phyloP scores from a whole-genome alignment of 1,140 invertebrate genomes.

The Chelonus insularis region DNA sequence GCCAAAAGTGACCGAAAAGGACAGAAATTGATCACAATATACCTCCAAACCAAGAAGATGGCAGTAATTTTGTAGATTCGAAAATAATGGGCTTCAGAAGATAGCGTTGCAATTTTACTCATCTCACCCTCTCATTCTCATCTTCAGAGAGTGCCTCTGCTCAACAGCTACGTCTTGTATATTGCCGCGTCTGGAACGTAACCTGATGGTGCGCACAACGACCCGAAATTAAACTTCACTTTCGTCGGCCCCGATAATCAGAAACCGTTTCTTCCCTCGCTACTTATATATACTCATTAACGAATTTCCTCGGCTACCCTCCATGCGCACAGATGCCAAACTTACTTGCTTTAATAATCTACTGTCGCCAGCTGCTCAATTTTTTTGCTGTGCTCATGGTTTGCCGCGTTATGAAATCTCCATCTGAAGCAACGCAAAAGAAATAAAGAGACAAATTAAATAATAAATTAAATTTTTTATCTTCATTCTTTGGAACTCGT shows the following conservation, averaged over 20 bases:
- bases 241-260: slow-evolving; percentile 26
- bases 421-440: too few species aligned
- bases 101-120: slow-evolving; percentile 38
- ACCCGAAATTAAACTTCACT: slow-evolving; percentile 29
- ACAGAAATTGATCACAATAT: slow-evolving; percentile 44
- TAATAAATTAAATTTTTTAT: too few species aligned
- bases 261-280: slow-evolving; percentile 10
- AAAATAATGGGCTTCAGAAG: slow-evolving; percentile 46
- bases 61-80: slow-evolving; percentile 51
- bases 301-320: slow-evolving; percentile 7
- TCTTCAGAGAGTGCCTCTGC: slow-evolving; percentile 3
- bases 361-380: slow-evolving; percentile 13
- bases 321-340: slow-evolving; percentile 8
- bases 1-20: slow-evolving; percentile 23
- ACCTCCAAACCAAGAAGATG: slow-evolving; percentile 35
- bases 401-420: too few species aligned
- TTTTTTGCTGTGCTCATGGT: not conserved
- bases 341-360: slow-evolving; percentile 16
- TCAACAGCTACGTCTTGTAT: not conserved
- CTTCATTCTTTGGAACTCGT: too few species aligned
- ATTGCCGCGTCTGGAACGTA: not conserved
- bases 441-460: too few species aligned
- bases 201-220: not conserved
- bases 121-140: not conserved
- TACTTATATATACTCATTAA: slow-evolving; percentile 13